Percentiles rank a stretch among this genome's conserved stretches.
Evolutionary conservation across 2,888 invertebrate species (phyloP).

Genomic region (Esperia sulphurella): DNA sequence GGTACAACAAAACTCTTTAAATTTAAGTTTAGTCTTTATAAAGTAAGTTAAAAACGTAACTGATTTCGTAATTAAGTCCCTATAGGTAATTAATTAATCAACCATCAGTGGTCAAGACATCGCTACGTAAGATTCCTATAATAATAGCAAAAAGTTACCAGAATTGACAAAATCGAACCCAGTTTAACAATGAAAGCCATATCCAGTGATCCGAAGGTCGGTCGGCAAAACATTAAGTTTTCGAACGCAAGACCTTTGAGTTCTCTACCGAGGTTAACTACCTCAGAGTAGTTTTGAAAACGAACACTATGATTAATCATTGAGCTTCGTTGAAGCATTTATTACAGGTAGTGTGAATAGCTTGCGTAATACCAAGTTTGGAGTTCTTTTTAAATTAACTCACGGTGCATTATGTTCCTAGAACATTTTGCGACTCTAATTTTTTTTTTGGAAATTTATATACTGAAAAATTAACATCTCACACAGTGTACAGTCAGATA

Average conservation of each 20-base stretch:
- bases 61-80: too few relatives aligned
- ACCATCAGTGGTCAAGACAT: too few relatives aligned
- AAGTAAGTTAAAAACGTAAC: too few relatives aligned
- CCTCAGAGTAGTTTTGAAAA: conserved; percentile 1
- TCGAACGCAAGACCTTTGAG: conserved; percentile 3
- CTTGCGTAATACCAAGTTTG: too few relatives aligned
- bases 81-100: too few relatives aligned
- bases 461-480: too few relatives aligned
- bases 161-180: conserved; percentile 4
- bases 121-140: not conserved
- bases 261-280: conserved; percentile 7
- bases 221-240: conserved; percentile 1
- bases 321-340: not conserved
- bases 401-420: not conserved
- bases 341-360: not conserved
- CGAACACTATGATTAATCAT: not conserved
- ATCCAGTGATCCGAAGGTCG: conserved; percentile 3
- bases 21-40: too few relatives aligned
- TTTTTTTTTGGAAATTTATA: too few relatives aligned
- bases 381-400: too few relatives aligned
- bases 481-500: too few relatives aligned
- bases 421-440: not conserved
- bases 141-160: not conserved
- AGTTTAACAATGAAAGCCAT: conserved; percentile 3
- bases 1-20: too few relatives aligned